Conservation (phyloP, 2,888 invertebrate genomes). For the Dinocampus coccinellae region DNA sequence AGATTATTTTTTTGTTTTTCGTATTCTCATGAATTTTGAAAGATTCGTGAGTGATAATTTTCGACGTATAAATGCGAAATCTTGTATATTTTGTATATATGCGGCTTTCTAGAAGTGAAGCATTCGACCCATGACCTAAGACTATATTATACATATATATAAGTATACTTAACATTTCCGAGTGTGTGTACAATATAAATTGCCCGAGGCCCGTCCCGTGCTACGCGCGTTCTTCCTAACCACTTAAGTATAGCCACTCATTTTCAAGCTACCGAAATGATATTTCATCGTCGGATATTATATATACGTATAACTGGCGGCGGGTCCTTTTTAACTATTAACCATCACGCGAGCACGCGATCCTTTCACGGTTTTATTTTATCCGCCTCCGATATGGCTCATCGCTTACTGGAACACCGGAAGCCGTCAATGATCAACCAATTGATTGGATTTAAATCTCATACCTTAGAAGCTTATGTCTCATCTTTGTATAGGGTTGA, state of each 20-base stretch:
- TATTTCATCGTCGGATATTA: conserved; percentile 49
- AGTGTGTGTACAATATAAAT: conserved; percentile 9
- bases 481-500: neutral
- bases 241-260: conserved; percentile 36
- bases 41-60: neutral
- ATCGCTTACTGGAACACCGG: conserved; percentile 37
- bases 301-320: conserved; percentile 42
- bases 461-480: neutral
- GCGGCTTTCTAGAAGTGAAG: conserved; percentile 1
- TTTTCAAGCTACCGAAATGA: conserved; percentile 57
- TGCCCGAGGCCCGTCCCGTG: conserved; percentile 25
- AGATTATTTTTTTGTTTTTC: neutral
- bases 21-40: neutral
- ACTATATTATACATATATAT: neutral
- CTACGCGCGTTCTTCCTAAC: conserved; percentile 21
- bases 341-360: conserved; percentile 59
- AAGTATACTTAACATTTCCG: neutral
- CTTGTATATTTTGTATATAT: neutral
- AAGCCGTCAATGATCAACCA: conserved; percentile 30
- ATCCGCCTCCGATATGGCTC: conserved; percentile 19
- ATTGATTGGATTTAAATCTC: neutral
- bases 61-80: neutral
- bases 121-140: conserved; percentile 14
- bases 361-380: conserved; percentile 41
- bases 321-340: conserved; percentile 44